Evolutionary conservation across 2,113 vertebrate genomes (phyloP).

Genomic region (Euleptes europaea): DNA sequence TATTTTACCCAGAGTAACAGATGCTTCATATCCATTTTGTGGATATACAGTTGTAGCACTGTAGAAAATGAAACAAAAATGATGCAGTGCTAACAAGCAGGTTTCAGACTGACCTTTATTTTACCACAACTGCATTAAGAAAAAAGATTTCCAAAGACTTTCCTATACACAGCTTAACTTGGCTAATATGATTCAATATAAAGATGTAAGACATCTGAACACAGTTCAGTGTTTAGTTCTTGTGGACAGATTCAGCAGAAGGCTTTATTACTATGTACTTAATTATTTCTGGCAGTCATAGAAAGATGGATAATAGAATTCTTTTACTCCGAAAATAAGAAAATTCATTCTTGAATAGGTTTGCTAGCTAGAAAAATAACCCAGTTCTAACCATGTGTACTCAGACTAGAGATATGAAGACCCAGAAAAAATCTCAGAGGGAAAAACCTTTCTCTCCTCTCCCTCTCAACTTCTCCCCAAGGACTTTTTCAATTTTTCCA

Average conservation of each 20-base stretch:
- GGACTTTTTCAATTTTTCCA: too few species aligned
- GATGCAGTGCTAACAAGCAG: background rate
- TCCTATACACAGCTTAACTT: background rate
- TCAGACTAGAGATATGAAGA: too few species aligned
- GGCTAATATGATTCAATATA: background rate
- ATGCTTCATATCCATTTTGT: rapidly evolving
- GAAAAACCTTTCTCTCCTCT: too few species aligned
- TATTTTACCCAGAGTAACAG: background rate
- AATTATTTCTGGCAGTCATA: background rate
- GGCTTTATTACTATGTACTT: background rate
- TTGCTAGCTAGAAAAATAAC: too few species aligned
- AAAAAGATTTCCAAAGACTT: background rate
- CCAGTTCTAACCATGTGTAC: too few species aligned
- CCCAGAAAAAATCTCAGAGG: too few species aligned
- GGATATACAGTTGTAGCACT: background rate
- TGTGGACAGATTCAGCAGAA: background rate
- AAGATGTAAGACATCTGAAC: background rate
- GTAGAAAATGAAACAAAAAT: rapidly evolving
- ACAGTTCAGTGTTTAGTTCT: background rate
- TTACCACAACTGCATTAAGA: background rate
- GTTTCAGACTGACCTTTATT: background rate
- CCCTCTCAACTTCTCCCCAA: too few species aligned
- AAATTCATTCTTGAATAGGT: too few species aligned
- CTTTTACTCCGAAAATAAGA: too few species aligned
- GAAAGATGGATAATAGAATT: background rate